A percentile compares a stretch with the other conserved stretches of the same genome.
These are phyloP conservation scores for Eupithecia tripunctaria DNA, from an alignment of 2,888 invertebrate genomes.

Conservation along the genomic window DNA sequence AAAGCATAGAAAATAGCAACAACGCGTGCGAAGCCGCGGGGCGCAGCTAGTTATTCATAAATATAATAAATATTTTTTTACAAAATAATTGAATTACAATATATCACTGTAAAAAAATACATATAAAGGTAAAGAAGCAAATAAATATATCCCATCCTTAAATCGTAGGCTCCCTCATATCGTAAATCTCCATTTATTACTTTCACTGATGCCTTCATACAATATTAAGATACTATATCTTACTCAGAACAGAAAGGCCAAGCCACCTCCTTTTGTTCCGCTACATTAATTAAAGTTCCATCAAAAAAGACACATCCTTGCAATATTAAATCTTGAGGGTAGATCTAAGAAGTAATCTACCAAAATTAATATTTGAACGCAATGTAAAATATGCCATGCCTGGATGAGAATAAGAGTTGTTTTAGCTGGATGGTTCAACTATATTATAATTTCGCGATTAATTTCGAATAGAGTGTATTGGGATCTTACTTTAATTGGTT, in stretches of 20 bases:
- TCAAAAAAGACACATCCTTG: slow-evolving; percentile 35
- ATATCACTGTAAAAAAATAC: too few relatives aligned
- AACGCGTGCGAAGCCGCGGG: too few relatives aligned
- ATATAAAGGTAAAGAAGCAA: too few relatives aligned
- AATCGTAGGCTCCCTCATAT: neutral
- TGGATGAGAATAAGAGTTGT: slow-evolving; percentile 20
- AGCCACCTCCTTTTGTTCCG: slow-evolving; percentile 15
- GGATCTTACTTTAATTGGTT: slow-evolving; percentile 47
- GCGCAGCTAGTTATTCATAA: too few relatives aligned
- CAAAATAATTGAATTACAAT: too few relatives aligned
- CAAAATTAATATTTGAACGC: slow-evolving; percentile 41
- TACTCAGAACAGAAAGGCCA: neutral
- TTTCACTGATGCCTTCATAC: neutral
- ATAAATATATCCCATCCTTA: too few relatives aligned
- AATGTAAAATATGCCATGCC: slow-evolving; percentile 25
- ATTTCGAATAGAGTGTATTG: slow-evolving; percentile 51
- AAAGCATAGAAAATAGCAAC: too few relatives aligned
- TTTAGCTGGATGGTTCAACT: slow-evolving; percentile 13
- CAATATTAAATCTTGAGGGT: slow-evolving; percentile 36
- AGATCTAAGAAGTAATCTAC: slow-evolving; percentile 37
- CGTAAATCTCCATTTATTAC: neutral
- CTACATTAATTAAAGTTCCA: slow-evolving; percentile 37
- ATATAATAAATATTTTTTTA: too few relatives aligned
- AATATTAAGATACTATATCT: slow-evolving; percentile 1
- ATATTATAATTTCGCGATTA: slow-evolving; percentile 41